These are phyloP conservation scores for Leptobrachium leishanense DNA, from an alignment of 2,113 vertebrate genomes.

Conservation along the genomic window DNA sequence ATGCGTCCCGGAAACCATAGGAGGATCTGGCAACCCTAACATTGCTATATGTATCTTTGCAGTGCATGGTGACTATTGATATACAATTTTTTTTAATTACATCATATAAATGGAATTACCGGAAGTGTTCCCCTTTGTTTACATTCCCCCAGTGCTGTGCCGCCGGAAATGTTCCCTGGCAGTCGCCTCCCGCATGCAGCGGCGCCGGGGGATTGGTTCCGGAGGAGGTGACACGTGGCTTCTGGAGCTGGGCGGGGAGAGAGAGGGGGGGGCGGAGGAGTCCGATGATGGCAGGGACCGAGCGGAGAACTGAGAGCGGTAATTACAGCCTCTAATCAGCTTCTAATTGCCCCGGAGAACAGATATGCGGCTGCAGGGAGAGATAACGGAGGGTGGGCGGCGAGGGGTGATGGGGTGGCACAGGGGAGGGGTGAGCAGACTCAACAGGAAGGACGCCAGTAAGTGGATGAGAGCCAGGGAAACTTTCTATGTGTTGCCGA, in stretches of 20 bases:
- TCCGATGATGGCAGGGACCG: conserved; percentile 12
- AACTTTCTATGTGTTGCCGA: too few relatives aligned
- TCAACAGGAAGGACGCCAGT: too few relatives aligned
- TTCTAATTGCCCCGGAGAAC: background rate
- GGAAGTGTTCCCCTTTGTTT: conserved; percentile 18
- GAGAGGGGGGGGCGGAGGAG: conserved; percentile 6
- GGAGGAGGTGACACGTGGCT: conserved; percentile 41
- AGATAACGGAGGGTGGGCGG: background rate
- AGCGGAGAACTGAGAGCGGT: background rate
- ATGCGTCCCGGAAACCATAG: too few relatives aligned
- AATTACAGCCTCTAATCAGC: background rate
- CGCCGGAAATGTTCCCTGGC: background rate
- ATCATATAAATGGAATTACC: background rate
- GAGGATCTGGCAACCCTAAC: too few relatives aligned
- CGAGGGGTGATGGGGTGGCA: too few relatives aligned
- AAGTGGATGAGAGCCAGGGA: background rate
- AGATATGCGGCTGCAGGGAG: background rate
- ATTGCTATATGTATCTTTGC: too few relatives aligned
- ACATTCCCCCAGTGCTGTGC: conserved; percentile 4
- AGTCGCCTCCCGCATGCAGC: background rate
- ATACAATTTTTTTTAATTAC: too few relatives aligned
- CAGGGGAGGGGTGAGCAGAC: too few relatives aligned
- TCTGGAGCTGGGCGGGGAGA: conserved; percentile 4
- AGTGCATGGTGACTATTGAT: too few relatives aligned
- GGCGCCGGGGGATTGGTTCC: background rate